Evolutionary conservation across 2,113 vertebrate genomes (phyloP).

Genomic region (Lipotes vexillifer): DNA sequence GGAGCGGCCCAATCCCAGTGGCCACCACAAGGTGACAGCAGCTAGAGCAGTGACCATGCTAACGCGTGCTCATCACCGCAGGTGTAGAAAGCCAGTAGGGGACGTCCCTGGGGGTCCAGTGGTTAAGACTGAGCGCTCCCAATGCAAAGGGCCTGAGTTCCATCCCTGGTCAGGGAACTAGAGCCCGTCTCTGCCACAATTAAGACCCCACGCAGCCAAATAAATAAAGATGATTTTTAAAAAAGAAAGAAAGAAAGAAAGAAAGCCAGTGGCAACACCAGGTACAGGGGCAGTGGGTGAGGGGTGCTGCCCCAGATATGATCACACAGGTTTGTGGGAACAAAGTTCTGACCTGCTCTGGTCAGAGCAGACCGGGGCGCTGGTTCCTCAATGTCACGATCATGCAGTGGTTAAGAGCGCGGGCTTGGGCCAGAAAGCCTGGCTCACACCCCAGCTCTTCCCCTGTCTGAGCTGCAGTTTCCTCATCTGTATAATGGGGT

Average conservation of each 20-base stretch:
- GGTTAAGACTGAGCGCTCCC: no score
- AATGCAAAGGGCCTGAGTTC: no score
- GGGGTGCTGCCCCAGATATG: no score
- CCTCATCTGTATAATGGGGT: background rate
- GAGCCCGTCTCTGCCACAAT: no score
- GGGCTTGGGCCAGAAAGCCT: background rate
- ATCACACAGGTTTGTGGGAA: background rate
- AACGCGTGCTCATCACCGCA: background rate
- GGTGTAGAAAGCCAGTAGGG: background rate
- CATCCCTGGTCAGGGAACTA: no score
- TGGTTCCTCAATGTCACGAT: background rate
- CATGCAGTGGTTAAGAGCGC: rapidly evolving
- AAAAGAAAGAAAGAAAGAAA: no score
- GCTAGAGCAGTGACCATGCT: background rate
- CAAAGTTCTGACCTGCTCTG: background rate
- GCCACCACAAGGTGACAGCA: background rate
- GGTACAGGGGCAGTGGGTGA: background rate
- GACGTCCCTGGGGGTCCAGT: no score
- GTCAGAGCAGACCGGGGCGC: no score
- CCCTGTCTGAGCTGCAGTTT: background rate
- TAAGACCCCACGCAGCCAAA: no score
- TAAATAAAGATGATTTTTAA: no score
- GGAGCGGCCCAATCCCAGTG: background rate
- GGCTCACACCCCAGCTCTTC: background rate
- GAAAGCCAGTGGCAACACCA: background rate